Base-by-base conservation (phyloP, 2,888 invertebrate genomes). In the Brachylomia viminalis region DNA sequence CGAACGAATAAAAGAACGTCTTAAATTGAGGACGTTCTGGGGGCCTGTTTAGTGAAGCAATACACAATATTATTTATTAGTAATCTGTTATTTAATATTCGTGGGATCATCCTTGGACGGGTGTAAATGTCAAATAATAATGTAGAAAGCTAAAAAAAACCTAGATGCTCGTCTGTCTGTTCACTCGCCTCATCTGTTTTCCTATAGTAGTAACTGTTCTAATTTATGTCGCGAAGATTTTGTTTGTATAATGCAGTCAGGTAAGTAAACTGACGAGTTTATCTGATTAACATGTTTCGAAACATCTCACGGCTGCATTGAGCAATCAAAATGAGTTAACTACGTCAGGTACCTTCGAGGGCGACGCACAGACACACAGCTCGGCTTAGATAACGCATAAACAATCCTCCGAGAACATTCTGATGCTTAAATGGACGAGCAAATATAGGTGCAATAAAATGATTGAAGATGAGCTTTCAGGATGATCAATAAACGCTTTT, bases 281-380 rank as follows among this genome's bases (percentile, higher is more conserved):
- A 68, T 68, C 58, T 58, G 30, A 54, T 83, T 65, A 54, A 42
- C 52, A 83, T 47, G 67, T 78, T 78, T 72, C 47, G 59, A 47
- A 58, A 79, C 17, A 30, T 38, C 52, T 72, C 68, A 69, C 47
- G 58, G 79, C 62, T 33, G 42, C 47, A 58, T 81, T 81, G 67
- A 52, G 79, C 67, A 81, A 83, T 58, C 82, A 52, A 38, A 38
- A 45, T 72, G 78, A 54, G 58, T 67, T 42, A 30, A 45, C 45
- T 67, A 52, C 49, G 49, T 62, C 58, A 52, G 33, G 45, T 59
- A 68, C 65, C 45, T 67, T 10, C 17, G 6, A 33, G 45, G 75
- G 23, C 30, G 59, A 66, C 61, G 58, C 30, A 33, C 61, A 27
- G 45, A 20, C 56, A 33, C 49, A 56, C 30, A 23, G 23, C 27